Evolutionary conservation across 2,113 vertebrate genomes (phyloP).

Genomic region (Xyrauchen texanus): DNA sequence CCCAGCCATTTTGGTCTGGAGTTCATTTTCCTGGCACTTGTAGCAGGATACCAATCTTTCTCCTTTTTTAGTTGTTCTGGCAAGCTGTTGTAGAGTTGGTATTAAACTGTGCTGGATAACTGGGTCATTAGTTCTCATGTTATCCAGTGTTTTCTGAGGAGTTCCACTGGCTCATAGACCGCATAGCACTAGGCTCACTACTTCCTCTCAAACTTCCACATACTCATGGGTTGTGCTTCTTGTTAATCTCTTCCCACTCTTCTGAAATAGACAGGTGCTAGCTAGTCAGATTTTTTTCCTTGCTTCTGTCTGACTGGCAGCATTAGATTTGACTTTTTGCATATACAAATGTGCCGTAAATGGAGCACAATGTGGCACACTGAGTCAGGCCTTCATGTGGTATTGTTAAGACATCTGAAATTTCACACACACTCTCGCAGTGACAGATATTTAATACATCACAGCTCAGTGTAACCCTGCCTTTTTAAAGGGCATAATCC

Average conservation of each 20-base stretch:
- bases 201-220: constrained; percentile 42
- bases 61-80: not conserved
- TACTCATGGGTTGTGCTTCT: constrained; percentile 28
- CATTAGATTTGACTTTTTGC: constrained; percentile 28
- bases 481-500: too few species aligned
- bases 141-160: constrained; percentile 49
- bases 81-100: constrained; percentile 25
- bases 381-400: constrained; percentile 17
- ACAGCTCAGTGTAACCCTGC: constrained; percentile 29
- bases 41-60: not conserved
- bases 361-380: not conserved
- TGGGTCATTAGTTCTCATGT: constrained; percentile 56
- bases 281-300: not conserved
- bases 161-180: not conserved
- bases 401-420: constrained; percentile 38
- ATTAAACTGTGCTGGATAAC: constrained; percentile 51
- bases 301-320: not conserved
- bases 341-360: constrained; percentile 6
- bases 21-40: not conserved
- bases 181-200: not conserved
- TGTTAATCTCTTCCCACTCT: constrained; percentile 45
- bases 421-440: constrained; percentile 1
- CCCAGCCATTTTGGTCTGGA: not conserved
- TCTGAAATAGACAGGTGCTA: constrained; percentile 20
- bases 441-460: constrained; percentile 25